Evolutionary conservation across 2,888 invertebrate genomes (phyloP), one percentile per base, ranked within the genome.

Genomic region (Orchestes rusci): DNA sequence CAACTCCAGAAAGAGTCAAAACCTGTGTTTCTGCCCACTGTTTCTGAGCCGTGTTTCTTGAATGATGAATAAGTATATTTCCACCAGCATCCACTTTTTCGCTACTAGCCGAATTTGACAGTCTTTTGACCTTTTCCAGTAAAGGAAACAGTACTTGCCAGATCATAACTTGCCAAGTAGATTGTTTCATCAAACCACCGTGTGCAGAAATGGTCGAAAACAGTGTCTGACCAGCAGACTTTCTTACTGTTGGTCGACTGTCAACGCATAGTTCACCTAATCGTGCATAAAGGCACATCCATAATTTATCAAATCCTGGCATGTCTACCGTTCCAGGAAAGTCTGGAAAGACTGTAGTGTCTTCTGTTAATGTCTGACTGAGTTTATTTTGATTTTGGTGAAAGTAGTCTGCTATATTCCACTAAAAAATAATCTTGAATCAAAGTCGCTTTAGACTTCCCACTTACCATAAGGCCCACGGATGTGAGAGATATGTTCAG

Each of bases 21-120:
- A 90, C 94, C 74, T 94, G 91, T 1, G 97, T 97, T 70, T 97
- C 96, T 0, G 96, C 94, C 96, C 96, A 97, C 63, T 97, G 97
- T 60, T 97, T 97, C 68, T 95, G 94, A 35, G 96, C 96, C 0
- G 99, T 99, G 68, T 99, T 97, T 45, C 99, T 55, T 1, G 96
- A 92, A 70, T 99, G 99, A 69, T 99, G 99, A 58, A 99, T 96
- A 3, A 97, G 75, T 55, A 97, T 93, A 63, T 93, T 94, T 1
- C 58, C 91, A 32, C 90, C 91, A 0, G 89, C 84, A 61, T 92
- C 91, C 35, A 92, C 91, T 63, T 87, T 88, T 59, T 82, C 82
- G 12, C 74, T 81, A 53, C 82, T 82, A 0, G 82, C 82, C 19
- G 80, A 79, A 55, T 77, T 80, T 0, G 82, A 82, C 31, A 81